Percentiles rank a stretch among this genome's conserved stretches.
Evolutionary conservation across 2,888 invertebrate genomes (phyloP).

Genomic region (Euclidia mi): DNA sequence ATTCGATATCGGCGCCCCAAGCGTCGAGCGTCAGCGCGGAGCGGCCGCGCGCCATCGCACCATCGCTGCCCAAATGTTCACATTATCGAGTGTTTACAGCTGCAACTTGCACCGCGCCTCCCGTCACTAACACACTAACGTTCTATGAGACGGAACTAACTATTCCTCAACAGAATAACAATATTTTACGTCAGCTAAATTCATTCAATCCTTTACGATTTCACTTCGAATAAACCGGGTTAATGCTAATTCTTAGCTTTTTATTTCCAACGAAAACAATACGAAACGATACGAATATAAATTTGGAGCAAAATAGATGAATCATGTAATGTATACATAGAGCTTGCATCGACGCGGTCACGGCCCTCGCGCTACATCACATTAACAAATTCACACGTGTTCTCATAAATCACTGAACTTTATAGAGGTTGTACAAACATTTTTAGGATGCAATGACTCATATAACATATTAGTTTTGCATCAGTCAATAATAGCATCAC

Average conservation of each 20-base stretch:
- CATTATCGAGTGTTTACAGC: conserved; percentile 33
- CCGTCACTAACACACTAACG: conserved; percentile 13
- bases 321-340: conserved; percentile 63
- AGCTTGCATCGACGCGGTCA: conserved; percentile 50
- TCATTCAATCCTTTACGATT: conserved; percentile 51
- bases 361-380: conserved; percentile 46
- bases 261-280: conserved; percentile 43
- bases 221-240: conserved; percentile 41
- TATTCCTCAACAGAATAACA: conserved; percentile 26
- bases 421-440: conserved; percentile 69
- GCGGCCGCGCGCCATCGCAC: conserved; percentile 30
- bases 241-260: conserved; percentile 37
- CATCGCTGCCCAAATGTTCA: conserved; percentile 45
- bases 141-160: conserved; percentile 6
- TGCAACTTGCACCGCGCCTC: conserved; percentile 15
- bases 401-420: conserved; percentile 65
- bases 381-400: conserved; percentile 50
- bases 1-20: too few species aligned
- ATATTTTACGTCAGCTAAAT: conserved; percentile 32
- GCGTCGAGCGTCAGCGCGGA: too few species aligned
- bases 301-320: conserved; percentile 60
- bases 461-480: conserved; percentile 42
- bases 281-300: conserved; percentile 56
- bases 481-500: conserved; percentile 38
- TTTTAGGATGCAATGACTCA: conserved; percentile 60